phyloP scores from a whole-genome alignment of 2,888 invertebrate species.

The Nomada ruficornis region DNA sequence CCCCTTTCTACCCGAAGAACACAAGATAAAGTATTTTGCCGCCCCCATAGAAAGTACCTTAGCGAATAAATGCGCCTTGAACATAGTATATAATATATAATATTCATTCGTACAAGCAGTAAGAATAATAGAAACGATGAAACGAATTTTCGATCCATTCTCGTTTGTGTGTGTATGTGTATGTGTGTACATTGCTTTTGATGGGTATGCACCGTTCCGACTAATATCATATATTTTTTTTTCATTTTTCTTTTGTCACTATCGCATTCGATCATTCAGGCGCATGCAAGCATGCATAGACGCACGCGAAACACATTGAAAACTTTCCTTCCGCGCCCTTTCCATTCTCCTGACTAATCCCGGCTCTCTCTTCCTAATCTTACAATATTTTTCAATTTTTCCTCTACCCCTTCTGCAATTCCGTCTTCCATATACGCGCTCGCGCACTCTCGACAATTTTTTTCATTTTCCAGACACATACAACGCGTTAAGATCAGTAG shows the following conservation, averaged over 20 bases:
- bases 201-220: slow-evolving; percentile 45
- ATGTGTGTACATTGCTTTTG: slow-evolving; percentile 13
- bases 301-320: slow-evolving; percentile 23
- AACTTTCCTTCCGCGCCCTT: slow-evolving; percentile 29
- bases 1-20: not conserved
- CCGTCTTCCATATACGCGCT: slow-evolving; percentile 18
- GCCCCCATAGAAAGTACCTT: slow-evolving; percentile 13
- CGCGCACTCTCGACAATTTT: slow-evolving; percentile 44
- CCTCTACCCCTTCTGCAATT: slow-evolving; percentile 2
- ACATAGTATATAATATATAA: slow-evolving; percentile 22
- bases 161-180: not conserved
- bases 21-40: slow-evolving; percentile 24
- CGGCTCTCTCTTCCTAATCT: no score
- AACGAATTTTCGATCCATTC: slow-evolving; percentile 42
- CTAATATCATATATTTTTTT: slow-evolving; percentile 9
- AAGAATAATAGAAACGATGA: slow-evolving; percentile 44
- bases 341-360: not conserved
- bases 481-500: slow-evolving; percentile 52
- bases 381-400: slow-evolving; percentile 2
- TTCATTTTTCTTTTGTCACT: slow-evolving; percentile 37
- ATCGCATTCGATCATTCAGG: slow-evolving; percentile 52
- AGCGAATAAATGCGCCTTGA: slow-evolving; percentile 57
- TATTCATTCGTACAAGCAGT: slow-evolving; percentile 43
- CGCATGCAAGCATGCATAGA: slow-evolving; percentile 43
- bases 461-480: slow-evolving; percentile 43